Conservation (phyloP, 2,113 vertebrate genomes). For the Microtus oregoni region DNA sequence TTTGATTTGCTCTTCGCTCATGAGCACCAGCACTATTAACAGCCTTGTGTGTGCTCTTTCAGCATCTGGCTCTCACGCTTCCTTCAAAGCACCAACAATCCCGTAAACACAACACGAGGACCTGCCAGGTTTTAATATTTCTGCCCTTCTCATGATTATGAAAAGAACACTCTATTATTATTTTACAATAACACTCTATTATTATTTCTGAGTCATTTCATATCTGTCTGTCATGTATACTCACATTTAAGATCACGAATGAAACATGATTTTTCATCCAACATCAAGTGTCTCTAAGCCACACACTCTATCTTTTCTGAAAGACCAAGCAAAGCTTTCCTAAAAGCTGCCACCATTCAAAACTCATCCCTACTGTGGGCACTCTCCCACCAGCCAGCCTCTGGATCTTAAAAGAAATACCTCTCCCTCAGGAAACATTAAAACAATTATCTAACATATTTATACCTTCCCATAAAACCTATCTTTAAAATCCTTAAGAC, state of each 20-base stretch:
- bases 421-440: background rate
- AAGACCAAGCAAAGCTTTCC: background rate
- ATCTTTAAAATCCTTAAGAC: background rate
- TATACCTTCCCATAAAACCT: background rate
- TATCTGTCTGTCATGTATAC: background rate
- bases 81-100: background rate
- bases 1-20: background rate
- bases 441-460: background rate
- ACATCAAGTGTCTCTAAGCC: background rate
- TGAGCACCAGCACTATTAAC: background rate
- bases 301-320: background rate
- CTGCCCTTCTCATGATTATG: background rate
- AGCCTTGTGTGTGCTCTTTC: background rate
- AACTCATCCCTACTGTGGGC: background rate
- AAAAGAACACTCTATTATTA: background rate
- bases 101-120: background rate
- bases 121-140: background rate
- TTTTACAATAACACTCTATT: background rate
- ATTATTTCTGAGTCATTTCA: background rate
- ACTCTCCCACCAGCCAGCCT: background rate
- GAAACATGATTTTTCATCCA: background rate
- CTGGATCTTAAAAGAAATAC: background rate
- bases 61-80: background rate
- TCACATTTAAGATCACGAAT: background rate
- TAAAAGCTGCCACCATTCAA: slow-evolving; percentile 7